Base-by-base conservation (phyloP, 2,797 vertebrate genomes). In the Yasuhikotakia modesta region DNA sequence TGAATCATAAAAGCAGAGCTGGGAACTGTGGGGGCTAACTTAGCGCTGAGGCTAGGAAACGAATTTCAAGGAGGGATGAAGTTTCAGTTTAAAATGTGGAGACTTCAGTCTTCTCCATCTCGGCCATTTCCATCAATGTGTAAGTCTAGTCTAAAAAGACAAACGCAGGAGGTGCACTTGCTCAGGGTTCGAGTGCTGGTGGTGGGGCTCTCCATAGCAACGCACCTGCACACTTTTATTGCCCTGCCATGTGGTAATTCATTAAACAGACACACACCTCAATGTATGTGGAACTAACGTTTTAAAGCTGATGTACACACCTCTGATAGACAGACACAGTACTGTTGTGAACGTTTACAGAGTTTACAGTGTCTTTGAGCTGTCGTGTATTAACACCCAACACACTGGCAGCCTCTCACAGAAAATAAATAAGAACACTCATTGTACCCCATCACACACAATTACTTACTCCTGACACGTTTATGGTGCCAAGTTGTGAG, bases 381-480 rank as follows among this genome's bases (percentile, higher is more conserved):
- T 27, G 30, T 61, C 17, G 1, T 72, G 39, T 17, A 32, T 24
- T 30, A 39, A 39, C 35, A 39, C 35, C 24, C 19, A 39, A 39
- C 35, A 39, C 35, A 8, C 17, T 8, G 22, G 21, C 5, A 48
- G 17, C 46, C 22, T 19, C 5, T 2, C 4, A 57, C 53, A 22
- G 43, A 72, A 48, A 22, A 19, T 46, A 48, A 61, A 73, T 22
- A 5, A 22, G 21, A 22, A 21, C 53, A 24, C 53, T 21, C 53
- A 57, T 5, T 22, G 11, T 57, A 19, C 21, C 53, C 53, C 3
- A 19, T 57, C 48, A 61, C 43, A 73, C 43, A 21, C 70, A 24
- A 24, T 61, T 72, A 60, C 22, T 61, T 55, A 72, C 27, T 72
- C 45, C 70, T 2, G 70, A 58, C 70, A 70, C 1, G 10, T 57